Evolutionary conservation across 2,797 vertebrate species (phyloP), one percentile per base, ranked within the genome.

Genomic region (Anguilla megastoma): DNA sequence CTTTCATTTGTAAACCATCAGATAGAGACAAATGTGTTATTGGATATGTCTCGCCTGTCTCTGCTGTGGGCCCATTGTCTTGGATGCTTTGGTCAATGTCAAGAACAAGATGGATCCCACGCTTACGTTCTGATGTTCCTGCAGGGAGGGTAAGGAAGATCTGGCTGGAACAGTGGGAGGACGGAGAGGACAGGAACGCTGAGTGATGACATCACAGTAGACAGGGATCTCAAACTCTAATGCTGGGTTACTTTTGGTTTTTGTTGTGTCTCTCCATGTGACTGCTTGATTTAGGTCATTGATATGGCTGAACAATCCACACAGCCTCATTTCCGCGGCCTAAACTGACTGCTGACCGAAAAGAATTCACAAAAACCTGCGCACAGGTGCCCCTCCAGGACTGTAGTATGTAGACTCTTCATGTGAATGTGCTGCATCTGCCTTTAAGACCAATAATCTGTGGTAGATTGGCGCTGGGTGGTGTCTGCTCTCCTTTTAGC

Each of bases 21-120:
- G 66, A 30, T 1, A 1, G 8, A 12, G 27, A 2, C 10, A 30
- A 8, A 50, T 50, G 8, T 30, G 5, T 74, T 36, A 74, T 16
- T 74, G 27, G 10, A 1, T 30, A 33, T 36, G 12, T 36, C 71
- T 36, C 5, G 7, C 14, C 16, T 12, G 7, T 30, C 56, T 27
- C 56, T 63, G 84, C 14, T 85, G 56, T 60, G 84, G 84, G 14
- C 84, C 84, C 30, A 97, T 97, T 96, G 95, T 97, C 18, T 91
- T 97, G 0, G 96, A 97, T 18, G 96, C 95, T 36, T 92, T 97
- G 84, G 96, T 97, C 92, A 96, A 97, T 92, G 96, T 97, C 50
- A 97, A 97, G 92, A 97, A 97, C 2, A 96, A 97, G 91, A 24
- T 96, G 4, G 96, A 97, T 60, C 90, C 96, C 33, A 96, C 96